Percentiles rank a stretch among this genome's conserved stretches.
These are phyloP conservation scores for Microcebus griseorufus DNA, from an alignment of 2,113 vertebrate species.

Conservation along the genomic window DNA sequence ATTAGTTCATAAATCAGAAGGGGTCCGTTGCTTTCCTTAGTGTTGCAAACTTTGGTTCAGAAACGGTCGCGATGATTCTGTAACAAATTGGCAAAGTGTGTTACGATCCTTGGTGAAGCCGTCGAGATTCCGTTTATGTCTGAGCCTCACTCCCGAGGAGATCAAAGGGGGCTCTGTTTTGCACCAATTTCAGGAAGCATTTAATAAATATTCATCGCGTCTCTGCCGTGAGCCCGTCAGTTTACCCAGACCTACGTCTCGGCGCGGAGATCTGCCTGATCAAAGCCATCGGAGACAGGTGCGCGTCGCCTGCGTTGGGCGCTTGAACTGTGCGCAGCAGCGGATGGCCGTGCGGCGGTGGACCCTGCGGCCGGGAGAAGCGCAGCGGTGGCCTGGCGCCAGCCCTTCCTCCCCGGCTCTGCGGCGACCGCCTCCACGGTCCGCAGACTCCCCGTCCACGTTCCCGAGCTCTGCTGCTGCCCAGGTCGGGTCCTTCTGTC, in stretches of 20 bases:
- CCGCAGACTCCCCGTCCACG: too few relatives aligned
- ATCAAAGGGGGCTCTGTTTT: background rate
- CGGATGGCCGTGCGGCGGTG: accelerated
- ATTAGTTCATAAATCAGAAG: slow-evolving; percentile 29
- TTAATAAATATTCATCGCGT: background rate
- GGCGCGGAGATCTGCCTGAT: accelerated
- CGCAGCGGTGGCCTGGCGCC: accelerated
- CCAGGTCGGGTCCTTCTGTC: accelerated
- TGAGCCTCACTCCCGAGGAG: background rate
- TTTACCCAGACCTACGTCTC: background rate
- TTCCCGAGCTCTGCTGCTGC: background rate
- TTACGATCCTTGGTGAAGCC: background rate
- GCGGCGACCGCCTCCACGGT: accelerated
- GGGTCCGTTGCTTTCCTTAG: background rate
- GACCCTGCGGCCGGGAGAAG: accelerated
- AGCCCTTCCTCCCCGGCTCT: background rate
- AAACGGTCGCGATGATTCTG: background rate
- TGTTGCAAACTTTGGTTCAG: background rate
- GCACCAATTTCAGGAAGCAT: accelerated
- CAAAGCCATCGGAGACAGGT: background rate
- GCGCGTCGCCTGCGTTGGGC: accelerated
- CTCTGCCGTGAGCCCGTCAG: accelerated
- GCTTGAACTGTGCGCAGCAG: accelerated
- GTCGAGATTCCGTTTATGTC: background rate
- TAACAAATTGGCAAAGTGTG: background rate